Base-by-base conservation (phyloP, 2,113 vertebrate genomes). In the Calidris pugnax region DNA sequence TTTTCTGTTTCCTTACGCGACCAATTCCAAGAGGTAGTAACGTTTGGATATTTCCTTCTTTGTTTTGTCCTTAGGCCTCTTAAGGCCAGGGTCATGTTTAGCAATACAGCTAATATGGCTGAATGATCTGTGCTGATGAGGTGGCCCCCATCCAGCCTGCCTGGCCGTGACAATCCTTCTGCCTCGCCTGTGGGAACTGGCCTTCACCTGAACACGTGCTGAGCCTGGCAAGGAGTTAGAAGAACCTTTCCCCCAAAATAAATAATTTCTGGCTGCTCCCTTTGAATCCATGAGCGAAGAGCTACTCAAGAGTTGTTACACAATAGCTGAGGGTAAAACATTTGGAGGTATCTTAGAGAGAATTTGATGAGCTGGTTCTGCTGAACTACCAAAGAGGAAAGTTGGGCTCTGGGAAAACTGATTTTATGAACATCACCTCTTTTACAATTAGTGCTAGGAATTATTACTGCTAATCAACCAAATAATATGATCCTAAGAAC, bases 21-120 rank as follows among this genome's bases (percentile, higher is more conserved):
- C 33, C 1, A 1, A 19, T 69, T 77, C 28, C 0, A 0, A 84
- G 43, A 57, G 9, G 50, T 2, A 20, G 69, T 43, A 35, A 0
- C 37, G 0, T 85, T 47, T 60, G 26, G 13, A 4, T 51, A 17
- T 76, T 91, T 85, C 32, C 15, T 60, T 69, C 66, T 45, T 62
- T 12, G 12, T 51, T 50, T 32, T 51, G 20, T 43, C 21, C 57
- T 68, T 33, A 92, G 57, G 17, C 17, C 19, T 6, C 30, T 35
- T 56, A 45, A 33, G 62, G 22, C 51, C 35, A 81, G 8, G 6
- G 21, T 57, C 22, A 15, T 8, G 6, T 86, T 92, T 57, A 72
- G 45, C 22, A 86, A 18, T 37, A 47, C 13, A 59, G 43, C 17
- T 82, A 35, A 85, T 53, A 24, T 8, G 1, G 17, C 3, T 14